These are phyloP conservation scores for Rhagium mordax DNA, from an alignment of 2,888 invertebrate species.

Conservation along the genomic window DNA sequence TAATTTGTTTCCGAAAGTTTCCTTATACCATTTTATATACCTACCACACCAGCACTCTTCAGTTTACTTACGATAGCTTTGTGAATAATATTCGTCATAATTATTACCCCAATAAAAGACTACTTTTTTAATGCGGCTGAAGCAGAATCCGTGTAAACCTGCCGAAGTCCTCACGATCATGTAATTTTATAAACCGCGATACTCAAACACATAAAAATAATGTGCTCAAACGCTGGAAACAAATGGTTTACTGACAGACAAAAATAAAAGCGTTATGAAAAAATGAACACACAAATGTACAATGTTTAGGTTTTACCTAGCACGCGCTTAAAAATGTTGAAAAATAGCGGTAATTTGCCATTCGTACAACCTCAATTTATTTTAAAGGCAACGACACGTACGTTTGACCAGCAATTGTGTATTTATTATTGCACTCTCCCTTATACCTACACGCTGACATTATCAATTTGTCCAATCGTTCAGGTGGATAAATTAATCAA, in stretches of 20 bases:
- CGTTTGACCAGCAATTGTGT: constrained; percentile 2
- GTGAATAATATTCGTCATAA: too few species aligned
- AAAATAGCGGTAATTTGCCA: constrained; percentile 6
- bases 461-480: neutral
- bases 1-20: too few species aligned
- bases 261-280: neutral
- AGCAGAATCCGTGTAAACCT: neutral
- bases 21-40: too few species aligned
- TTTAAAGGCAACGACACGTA: neutral
- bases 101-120: too few species aligned
- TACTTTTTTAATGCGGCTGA: too few species aligned
- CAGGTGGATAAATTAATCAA: neutral
- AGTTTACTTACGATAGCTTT: too few species aligned
- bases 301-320: neutral
- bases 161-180: neutral
- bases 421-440: neutral
- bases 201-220: neutral
- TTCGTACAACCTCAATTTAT: constrained; percentile 7
- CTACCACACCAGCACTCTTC: too few species aligned
- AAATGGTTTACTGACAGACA: neutral
- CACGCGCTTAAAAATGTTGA: constrained; percentile 4
- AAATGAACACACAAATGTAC: neutral
- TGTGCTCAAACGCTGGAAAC: neutral
- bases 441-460: neutral
- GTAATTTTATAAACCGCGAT: neutral